These are phyloP conservation scores for Hycleus phaleratus DNA, from an alignment of 1,140 invertebrate genomes.

Conservation along the genomic window DNA sequence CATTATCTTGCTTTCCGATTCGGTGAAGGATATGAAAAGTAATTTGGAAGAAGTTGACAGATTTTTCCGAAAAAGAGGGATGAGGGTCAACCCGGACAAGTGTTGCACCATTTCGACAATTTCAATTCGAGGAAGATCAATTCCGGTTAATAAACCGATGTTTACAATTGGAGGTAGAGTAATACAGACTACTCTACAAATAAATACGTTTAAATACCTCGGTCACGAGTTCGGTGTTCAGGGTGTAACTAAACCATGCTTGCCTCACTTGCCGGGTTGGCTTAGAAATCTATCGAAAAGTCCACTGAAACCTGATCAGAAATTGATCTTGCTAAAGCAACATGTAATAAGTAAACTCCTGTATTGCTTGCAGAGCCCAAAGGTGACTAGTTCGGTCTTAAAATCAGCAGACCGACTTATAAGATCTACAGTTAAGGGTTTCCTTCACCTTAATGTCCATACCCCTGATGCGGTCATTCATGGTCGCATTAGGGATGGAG, in stretches of 20 bases:
- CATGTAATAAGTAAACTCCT: conserved; percentile 17
- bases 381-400: conserved; percentile 4
- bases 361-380: conserved; percentile 19
- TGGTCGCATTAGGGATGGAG: conserved; percentile 21
- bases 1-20: conserved; percentile 32
- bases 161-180: too few species aligned
- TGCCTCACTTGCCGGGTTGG: conserved; percentile 13
- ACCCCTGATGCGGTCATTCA: conserved; percentile 18
- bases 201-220: conserved; percentile 23
- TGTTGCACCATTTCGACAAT: conserved; percentile 1
- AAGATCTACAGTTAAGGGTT: background rate
- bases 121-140: conserved; percentile 11
- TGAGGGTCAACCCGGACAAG: conserved; percentile 15
- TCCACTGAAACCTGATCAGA: conserved; percentile 35
- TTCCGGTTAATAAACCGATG: conserved; percentile 10
- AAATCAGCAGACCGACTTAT: conserved; percentile 20
- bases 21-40: conserved; percentile 28
- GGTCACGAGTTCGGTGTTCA: conserved; percentile 11
- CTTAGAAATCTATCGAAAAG: conserved; percentile 14
- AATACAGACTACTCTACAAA: too few species aligned
- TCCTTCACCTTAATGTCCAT: conserved; percentile 19
- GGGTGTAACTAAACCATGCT: conserved; percentile 14
- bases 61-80: too few species aligned
- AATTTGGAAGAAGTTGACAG: too few species aligned
- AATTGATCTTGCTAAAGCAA: conserved; percentile 6